A percentile compares a stretch with the other conserved stretches of the same genome.
These are phyloP conservation scores for Calephelis nemesis DNA, from an alignment of 1,140 invertebrate species.

Conservation along the genomic window DNA sequence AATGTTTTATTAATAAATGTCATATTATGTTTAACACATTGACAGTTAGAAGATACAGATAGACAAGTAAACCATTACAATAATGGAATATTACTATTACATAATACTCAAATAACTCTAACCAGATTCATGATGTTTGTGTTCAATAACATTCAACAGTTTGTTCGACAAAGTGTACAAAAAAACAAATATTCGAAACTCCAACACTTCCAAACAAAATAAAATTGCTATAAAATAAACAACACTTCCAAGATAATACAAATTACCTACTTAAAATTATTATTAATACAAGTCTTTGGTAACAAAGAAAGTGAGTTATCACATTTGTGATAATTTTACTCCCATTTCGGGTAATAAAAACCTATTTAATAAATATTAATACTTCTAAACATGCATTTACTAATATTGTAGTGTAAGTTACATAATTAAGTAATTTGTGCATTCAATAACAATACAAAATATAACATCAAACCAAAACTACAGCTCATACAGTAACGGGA, in stretches of 20 bases:
- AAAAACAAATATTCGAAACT: slow-evolving; percentile 4
- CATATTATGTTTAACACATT: too few species aligned
- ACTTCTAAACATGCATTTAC: slow-evolving; percentile 11
- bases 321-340: slow-evolving; percentile 33
- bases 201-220: slow-evolving; percentile 2
- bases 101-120: too few species aligned
- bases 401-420: slow-evolving; percentile 2
- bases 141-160: neutral
- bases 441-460: slow-evolving; percentile 40
- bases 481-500: slow-evolving; percentile 78
- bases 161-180: slow-evolving; percentile 2
- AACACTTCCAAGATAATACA: slow-evolving; percentile 27
- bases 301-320: slow-evolving; percentile 40
- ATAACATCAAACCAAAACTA: slow-evolving; percentile 29
- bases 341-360: slow-evolving; percentile 27
- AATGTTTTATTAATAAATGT: too few species aligned
- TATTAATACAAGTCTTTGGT: slow-evolving; percentile 44
- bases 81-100: too few species aligned
- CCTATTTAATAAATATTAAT: slow-evolving; percentile 2
- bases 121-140: neutral
- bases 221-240: slow-evolving; percentile 31
- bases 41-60: too few species aligned
- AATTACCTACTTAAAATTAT: slow-evolving; percentile 29
- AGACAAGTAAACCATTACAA: too few species aligned
- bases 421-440: slow-evolving; percentile 63